Base-by-base conservation (phyloP, 2,797 vertebrate genomes). In the Gymnoscopelus microlampas region DNA sequence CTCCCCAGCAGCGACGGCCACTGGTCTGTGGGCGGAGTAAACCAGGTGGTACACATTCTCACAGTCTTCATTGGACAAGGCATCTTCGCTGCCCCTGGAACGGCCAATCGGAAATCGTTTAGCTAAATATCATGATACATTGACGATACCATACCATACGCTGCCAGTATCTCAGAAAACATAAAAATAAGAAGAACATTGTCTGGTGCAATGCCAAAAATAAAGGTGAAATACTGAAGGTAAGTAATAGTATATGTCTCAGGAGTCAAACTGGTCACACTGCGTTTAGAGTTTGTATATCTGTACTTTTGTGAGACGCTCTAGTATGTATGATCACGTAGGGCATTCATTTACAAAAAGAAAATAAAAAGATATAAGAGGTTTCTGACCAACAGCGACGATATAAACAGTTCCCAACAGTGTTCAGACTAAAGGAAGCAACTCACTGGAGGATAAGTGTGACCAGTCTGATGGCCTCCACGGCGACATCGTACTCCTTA, bases 401-500 rank as follows among this genome's bases (percentile, higher is more conserved):
- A 35, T 35, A 5, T 7, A 6, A 35, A 35, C 32, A 35, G 32
- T 29, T 23, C 54, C 49, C 23, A 26, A 60, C 56, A 66, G 48
- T 48, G 55, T 19, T 48, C 6, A 60, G 24, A 49, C 5, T 8
- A 24, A 23, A 12, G 53, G 64, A 47, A 6, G 68, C 71, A 71
- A 96, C 97, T 96, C 86, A 99, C 98, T 99, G 97, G 76, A 99
- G 94, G 86, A 99, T 98, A 78, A 99, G 94, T 0, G 98, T 99
- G 79, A 99, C 97, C 87, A 99, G 93, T 85, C 97, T 91, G 83
- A 99, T 99, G 75, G 98, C 98, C 92, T 99, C 98, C 79, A 99
- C 98, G 2, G 98, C 98, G 0, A 99, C 98, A 13, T 99, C 98
- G 0, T 99, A 99, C 85, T 99, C 98, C 87, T 98, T 99, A 91